phyloP scores from a whole-genome alignment of 2,888 invertebrate species.

The Cryptocephalus primarius region DNA sequence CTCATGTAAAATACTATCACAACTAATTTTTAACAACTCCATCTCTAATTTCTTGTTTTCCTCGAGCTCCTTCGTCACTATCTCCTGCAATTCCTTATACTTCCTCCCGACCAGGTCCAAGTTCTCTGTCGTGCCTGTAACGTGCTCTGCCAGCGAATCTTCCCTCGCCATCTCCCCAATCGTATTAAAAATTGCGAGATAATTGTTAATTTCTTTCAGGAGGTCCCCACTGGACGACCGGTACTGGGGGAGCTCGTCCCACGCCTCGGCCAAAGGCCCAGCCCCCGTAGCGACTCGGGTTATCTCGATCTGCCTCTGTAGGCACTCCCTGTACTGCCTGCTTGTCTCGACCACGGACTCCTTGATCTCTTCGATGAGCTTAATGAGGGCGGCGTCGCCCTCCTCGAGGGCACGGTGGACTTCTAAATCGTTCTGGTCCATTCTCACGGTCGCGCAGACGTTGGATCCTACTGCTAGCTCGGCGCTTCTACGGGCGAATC shows the following conservation, averaged over 20 bases:
- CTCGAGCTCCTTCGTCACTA: conserved; percentile 22
- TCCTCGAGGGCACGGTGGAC: conserved; percentile 19
- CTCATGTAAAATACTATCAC: conserved; percentile 23
- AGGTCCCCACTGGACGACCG: conserved; percentile 26
- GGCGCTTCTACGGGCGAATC: no score
- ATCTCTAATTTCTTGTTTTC: conserved; percentile 27
- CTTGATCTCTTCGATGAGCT: conserved; percentile 28
- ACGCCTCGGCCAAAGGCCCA: conserved; percentile 25
- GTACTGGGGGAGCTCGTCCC: conserved; percentile 29
- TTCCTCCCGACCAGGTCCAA: conserved; percentile 10
- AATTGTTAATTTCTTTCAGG: conserved; percentile 27
- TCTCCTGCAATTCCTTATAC: conserved; percentile 23
- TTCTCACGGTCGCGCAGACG: neutral
- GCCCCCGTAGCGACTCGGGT: conserved; percentile 20
- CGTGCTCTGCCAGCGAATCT: conserved; percentile 15
- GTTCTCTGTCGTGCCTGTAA: conserved; percentile 8
- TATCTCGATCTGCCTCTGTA: conserved; percentile 32
- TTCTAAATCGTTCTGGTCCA: conserved; percentile 5
- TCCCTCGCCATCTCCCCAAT: conserved; percentile 27
- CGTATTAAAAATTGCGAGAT: conserved; percentile 25
- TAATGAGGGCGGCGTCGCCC: conserved; percentile 26
- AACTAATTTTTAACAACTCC: conserved; percentile 25
- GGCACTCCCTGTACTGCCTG: conserved; percentile 28
- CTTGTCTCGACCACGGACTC: conserved; percentile 26
- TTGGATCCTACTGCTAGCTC: no score